Base-by-base conservation (phyloP, 2,888 invertebrate genomes). In the Chelonus formosanus region DNA sequence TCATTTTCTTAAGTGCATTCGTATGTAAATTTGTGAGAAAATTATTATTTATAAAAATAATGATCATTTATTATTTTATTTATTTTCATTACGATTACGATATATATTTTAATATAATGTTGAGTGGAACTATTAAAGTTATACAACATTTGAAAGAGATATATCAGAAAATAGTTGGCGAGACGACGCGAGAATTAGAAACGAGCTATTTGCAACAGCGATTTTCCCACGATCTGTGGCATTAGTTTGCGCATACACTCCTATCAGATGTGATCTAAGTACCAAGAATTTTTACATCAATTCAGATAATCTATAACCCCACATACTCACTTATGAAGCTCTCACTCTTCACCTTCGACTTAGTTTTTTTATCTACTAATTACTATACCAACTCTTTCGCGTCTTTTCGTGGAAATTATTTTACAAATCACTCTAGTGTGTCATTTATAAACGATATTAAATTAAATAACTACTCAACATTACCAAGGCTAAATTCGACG, bases 251-350 rank as follows among this genome's bases (percentile, higher is more conserved):
- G n/a, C 58, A 32, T 32, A 45, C 34, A 8, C 32, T 54, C 68
- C 67, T 71, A 72, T 73, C 72, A 71, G 67, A 72, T 70, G 72
- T 71, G 72, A 72, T 73, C 71, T 73, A 70, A 69, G 67, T 66
- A 67, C 67, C 65, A 63, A 67, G 65, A 70, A 75, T 75, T 76
- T 76, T 76, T 75, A 70, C 73, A 69, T 71, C 70, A 64, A 55
- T 67, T 65, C 67, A 67, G 71, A 71, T 75, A 74, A 74, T 74
- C 70, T 70, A 70, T 71, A 67, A 59, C 69, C 70, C 65, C 65
- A 35, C 47, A 66, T 69, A 67, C 67, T 67, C 63, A 58, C 61
- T 54, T 40, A 47, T n/a, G 35, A 7, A 45, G 34, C 50, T 61
- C 36, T 31, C 34, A 43, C 43, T 45, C 55, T 58, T 20, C 20